These are phyloP conservation scores for Knipowitschia caucasica DNA, from an alignment of 2,797 vertebrate species.

Conservation along the genomic window DNA sequence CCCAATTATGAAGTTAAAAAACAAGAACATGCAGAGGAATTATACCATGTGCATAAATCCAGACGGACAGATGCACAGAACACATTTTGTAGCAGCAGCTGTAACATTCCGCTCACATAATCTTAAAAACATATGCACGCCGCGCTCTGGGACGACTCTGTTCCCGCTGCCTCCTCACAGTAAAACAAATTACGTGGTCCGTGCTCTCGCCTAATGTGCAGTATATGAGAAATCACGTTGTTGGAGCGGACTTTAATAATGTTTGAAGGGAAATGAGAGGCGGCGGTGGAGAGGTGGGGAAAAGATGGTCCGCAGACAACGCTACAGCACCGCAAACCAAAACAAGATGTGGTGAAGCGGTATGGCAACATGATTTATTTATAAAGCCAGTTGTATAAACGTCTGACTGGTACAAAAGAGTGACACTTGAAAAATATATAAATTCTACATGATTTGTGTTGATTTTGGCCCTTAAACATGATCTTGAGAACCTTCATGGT, in stretches of 20 bases:
- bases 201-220: constrained; percentile 27
- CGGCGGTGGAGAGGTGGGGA: constrained; percentile 5
- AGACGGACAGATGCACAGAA: constrained; percentile 23
- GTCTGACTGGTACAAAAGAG: too few species aligned
- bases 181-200: constrained; percentile 25
- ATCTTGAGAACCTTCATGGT: too few species aligned
- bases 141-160: constrained; percentile 6
- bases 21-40: constrained; percentile 17
- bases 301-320: constrained; percentile 1
- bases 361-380: neutral
- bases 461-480: too few species aligned
- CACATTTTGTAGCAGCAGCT: constrained; percentile 1
- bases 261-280: constrained; percentile 45
- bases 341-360: neutral
- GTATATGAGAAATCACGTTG: constrained; percentile 29
- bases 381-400: too few species aligned
- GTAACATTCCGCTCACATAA: constrained; percentile 12
- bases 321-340: neutral
- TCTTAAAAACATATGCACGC: constrained; percentile 7
- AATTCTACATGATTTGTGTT: too few species aligned
- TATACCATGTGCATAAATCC: constrained; percentile 15
- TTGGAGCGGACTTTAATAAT: constrained; percentile 40
- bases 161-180: constrained; percentile 8
- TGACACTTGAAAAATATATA: too few species aligned
- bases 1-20: too few species aligned